Evolutionary conservation across 2,113 vertebrate genomes (phyloP).

Genomic region (Scalopus aquaticus): DNA sequence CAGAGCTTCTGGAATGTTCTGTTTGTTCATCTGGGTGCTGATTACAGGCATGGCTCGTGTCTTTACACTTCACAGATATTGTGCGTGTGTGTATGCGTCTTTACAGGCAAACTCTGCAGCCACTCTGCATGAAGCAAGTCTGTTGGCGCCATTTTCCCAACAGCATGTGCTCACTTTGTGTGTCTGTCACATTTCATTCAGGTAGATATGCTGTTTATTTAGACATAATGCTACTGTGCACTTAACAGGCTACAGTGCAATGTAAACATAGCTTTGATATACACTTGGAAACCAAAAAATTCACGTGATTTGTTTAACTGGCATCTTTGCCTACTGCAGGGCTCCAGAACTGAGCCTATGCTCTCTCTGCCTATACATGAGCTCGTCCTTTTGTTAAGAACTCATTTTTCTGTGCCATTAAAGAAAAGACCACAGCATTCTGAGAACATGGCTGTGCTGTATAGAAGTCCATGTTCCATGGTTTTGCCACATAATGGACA

Average conservation of each 20-base stretch:
- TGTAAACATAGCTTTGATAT: background rate
- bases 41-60: background rate
- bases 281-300: background rate
- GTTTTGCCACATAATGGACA: too few relatives aligned
- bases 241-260: background rate
- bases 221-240: background rate
- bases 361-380: too few relatives aligned
- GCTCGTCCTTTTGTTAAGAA: background rate
- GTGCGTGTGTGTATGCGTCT: background rate
- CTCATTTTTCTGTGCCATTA: background rate
- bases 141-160: background rate
- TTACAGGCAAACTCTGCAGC: background rate
- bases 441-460: background rate
- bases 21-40: background rate
- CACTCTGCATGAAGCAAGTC: background rate
- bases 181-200: background rate
- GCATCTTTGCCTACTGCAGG: background rate
- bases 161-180: background rate
- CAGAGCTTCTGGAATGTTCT: constrained; percentile 6
- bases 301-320: background rate
- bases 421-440: background rate
- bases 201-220: background rate
- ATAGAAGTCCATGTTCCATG: background rate
- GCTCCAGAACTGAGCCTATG: background rate
- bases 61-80: background rate